A percentile compares a stretch with the other conserved stretches of the same genome.
phyloP scores from a whole-genome alignment of 2,888 invertebrate species.

The Zhuqinia jingwanae region DNA sequence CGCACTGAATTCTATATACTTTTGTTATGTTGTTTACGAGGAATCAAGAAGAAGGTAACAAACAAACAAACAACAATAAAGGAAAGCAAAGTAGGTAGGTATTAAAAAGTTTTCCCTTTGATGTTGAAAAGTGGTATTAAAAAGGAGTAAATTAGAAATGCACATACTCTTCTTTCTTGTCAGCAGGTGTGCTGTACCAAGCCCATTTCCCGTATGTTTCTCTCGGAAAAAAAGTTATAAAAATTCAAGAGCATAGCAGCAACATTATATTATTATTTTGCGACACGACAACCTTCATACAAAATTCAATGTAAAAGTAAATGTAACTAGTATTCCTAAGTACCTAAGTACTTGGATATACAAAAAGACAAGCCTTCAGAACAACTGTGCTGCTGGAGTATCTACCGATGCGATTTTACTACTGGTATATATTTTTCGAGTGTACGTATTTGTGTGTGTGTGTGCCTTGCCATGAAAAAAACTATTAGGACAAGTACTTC shows the following conservation, averaged over 20 bases:
- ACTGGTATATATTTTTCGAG: too few relatives aligned
- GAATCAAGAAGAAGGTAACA: too few relatives aligned
- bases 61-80: neutral
- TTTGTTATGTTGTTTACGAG: too few relatives aligned
- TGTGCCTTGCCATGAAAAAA: neutral
- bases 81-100: neutral
- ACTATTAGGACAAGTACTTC: neutral
- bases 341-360: too few relatives aligned
- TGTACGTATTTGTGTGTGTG: neutral
- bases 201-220: neutral
- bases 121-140: conserved; percentile 58
- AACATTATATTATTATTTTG: neutral
- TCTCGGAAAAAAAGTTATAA: neutral
- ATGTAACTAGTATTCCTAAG: too few relatives aligned
- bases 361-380: too few relatives aligned
- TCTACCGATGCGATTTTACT: too few relatives aligned
- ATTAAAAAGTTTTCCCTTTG: conserved; percentile 51
- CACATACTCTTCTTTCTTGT: conserved; percentile 42
- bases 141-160: conserved; percentile 67
- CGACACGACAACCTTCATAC: neutral
- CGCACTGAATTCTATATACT: too few relatives aligned
- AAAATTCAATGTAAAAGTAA: too few relatives aligned
- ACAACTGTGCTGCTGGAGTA: too few relatives aligned
- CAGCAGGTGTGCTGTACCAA: conserved; percentile 59
- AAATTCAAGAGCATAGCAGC: neutral